phyloP scores from a whole-genome alignment of 2,113 vertebrate genomes.

The Silurus asotus region DNA sequence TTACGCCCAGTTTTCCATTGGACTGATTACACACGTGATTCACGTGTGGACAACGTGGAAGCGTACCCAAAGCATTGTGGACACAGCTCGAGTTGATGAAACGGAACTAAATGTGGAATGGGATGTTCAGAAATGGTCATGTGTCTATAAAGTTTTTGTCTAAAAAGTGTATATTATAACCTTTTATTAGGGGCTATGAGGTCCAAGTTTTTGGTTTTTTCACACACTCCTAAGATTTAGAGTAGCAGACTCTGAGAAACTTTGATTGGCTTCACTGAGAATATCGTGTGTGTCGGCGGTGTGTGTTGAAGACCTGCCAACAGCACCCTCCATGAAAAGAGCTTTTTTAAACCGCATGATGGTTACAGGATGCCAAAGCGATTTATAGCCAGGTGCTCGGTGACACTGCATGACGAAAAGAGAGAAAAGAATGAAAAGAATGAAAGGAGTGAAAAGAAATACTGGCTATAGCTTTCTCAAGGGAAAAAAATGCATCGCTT shows the following conservation, averaged over 20 bases:
- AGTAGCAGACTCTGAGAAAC: not conserved
- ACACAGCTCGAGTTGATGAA: too few species aligned
- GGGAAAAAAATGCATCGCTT: not conserved
- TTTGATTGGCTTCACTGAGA: not conserved
- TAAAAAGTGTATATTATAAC: too few species aligned
- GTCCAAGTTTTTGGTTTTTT: not conserved
- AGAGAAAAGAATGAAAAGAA: not conserved
- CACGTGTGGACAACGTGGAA: too few species aligned
- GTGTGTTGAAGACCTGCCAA: constrained; percentile 9
- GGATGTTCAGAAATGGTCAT: too few species aligned
- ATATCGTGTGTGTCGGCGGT: not conserved
- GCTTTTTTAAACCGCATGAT: not conserved
- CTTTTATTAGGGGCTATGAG: too few species aligned
- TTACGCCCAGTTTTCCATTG: too few species aligned
- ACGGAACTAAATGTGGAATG: too few species aligned
- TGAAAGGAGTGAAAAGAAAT: not conserved
- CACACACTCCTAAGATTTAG: not conserved
- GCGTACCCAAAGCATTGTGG: too few species aligned
- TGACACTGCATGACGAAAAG: not conserved
- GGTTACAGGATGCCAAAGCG: not conserved
- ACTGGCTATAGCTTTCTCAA: not conserved
- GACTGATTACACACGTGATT: too few species aligned
- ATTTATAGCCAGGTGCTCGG: not conserved
- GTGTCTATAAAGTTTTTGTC: too few species aligned
- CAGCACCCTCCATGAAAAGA: not conserved